These are phyloP conservation scores for Myathropa florea DNA, from an alignment of 2,888 invertebrate species.

Conservation along the genomic window DNA sequence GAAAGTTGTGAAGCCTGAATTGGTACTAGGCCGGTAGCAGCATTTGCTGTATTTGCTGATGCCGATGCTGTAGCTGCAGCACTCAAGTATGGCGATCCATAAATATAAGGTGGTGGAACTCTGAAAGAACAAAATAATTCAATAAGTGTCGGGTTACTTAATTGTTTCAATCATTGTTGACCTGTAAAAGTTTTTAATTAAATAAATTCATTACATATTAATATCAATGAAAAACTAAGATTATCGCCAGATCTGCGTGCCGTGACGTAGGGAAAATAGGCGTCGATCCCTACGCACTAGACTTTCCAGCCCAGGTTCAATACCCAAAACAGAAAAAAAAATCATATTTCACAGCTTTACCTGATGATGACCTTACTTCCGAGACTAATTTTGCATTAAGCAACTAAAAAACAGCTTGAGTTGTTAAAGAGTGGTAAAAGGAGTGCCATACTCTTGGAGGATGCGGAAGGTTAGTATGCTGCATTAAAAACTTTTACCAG, in stretches of 20 bases:
- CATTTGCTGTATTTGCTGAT: slow-evolving; percentile 72
- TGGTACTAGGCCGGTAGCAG: slow-evolving; percentile 86
- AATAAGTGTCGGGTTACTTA: not conserved
- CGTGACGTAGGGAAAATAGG: no score
- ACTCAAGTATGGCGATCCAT: slow-evolving; percentile 86
- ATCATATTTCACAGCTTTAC: no score
- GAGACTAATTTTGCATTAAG: slow-evolving; percentile 64
- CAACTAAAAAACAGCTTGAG: slow-evolving; percentile 78
- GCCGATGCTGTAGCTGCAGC: slow-evolving; percentile 77
- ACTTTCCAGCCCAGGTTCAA: no score
- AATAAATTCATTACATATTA: no score
- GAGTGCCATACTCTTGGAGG: slow-evolving; percentile 74
- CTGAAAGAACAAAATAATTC: slow-evolving; percentile 78
- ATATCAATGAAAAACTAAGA: no score
- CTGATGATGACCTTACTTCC: slow-evolving; percentile 35
- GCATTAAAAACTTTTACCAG: not conserved
- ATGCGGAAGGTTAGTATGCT: slow-evolving; percentile 10
- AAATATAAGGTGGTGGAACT: slow-evolving; percentile 89
- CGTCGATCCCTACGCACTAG: no score
- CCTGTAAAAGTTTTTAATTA: no score
- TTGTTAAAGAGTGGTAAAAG: slow-evolving; percentile 76
- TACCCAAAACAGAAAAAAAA: no score
- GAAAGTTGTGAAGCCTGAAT: slow-evolving; percentile 85
- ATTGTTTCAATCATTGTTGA: not conserved
- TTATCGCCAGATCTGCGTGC: no score